These are phyloP conservation scores for Cataglyphis hispanica DNA, from an alignment of 1,140 invertebrate genomes.

Conservation along the genomic window DNA sequence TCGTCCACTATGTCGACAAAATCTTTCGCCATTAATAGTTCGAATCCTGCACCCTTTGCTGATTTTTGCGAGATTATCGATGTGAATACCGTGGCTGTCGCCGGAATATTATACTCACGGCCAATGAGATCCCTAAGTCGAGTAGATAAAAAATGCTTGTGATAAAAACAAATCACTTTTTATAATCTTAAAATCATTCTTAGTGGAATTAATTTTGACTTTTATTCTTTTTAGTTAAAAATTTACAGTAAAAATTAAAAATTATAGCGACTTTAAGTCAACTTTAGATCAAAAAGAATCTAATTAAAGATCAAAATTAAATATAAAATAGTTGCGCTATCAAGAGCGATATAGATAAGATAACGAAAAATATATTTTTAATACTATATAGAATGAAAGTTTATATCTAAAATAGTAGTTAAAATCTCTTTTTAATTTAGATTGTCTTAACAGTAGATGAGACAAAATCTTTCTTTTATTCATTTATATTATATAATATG, in stretches of 20 bases:
- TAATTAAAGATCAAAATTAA: too few relatives aligned
- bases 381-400: not conserved
- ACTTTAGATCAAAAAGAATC: too few relatives aligned
- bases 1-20: constrained; percentile 65
- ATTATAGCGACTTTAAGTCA: too few relatives aligned
- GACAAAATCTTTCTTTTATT: too few relatives aligned
- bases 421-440: too few relatives aligned
- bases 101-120: constrained; percentile 63
- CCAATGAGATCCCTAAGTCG: constrained; percentile 61
- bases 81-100: constrained; percentile 70
- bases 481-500: not conserved
- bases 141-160: too few relatives aligned
- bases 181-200: too few relatives aligned
- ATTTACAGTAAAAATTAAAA: too few relatives aligned
- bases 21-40: constrained; percentile 34
- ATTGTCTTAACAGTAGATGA: too few relatives aligned
- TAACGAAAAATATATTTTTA: not conserved
- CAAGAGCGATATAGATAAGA: not conserved
- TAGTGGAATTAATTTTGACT: too few relatives aligned
- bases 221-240: too few relatives aligned
- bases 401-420: not conserved
- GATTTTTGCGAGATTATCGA: constrained; percentile 69
- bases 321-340: not conserved
- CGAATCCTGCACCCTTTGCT: constrained; percentile 67
- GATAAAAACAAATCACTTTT: too few relatives aligned